These are phyloP conservation scores for Leuciscus idus DNA, from an alignment of 2,113 vertebrate species.

Conservation along the genomic window DNA sequence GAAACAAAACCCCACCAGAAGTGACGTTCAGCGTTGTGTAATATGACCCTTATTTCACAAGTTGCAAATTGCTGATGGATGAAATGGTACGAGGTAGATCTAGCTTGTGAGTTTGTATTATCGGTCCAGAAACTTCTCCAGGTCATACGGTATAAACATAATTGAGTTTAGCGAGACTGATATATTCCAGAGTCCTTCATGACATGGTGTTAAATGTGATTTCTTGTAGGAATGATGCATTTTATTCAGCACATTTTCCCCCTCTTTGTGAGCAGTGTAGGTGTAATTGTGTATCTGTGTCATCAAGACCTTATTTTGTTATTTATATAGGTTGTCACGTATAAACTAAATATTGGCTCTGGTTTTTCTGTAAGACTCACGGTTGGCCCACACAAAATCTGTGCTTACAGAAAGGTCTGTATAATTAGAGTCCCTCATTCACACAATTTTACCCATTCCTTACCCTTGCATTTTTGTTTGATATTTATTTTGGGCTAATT, in stretches of 20 bases:
- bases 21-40: background rate
- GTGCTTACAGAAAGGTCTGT: background rate
- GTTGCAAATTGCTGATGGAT: background rate
- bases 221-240: background rate
- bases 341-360: background rate
- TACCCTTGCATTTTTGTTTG: background rate
- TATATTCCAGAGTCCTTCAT: background rate
- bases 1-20: constrained; percentile 27
- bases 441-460: background rate
- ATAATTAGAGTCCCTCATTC: background rate
- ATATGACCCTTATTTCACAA: constrained; percentile 16
- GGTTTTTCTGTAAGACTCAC: background rate
- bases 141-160: background rate
- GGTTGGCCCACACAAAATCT: background rate
- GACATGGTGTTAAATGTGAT: background rate
- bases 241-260: background rate
- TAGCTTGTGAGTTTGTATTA: background rate
- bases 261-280: background rate
- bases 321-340: background rate
- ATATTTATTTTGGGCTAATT: background rate
- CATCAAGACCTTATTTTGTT: background rate
- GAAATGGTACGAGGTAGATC: background rate
- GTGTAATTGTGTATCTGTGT: background rate
- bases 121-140: background rate
- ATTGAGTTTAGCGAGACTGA: constrained; percentile 1